A percentile compares a stretch with the other conserved stretches of the same genome.
These are phyloP conservation scores for Copidosoma aretas DNA, from an alignment of 2,888 invertebrate genomes.

Conservation along the genomic window DNA sequence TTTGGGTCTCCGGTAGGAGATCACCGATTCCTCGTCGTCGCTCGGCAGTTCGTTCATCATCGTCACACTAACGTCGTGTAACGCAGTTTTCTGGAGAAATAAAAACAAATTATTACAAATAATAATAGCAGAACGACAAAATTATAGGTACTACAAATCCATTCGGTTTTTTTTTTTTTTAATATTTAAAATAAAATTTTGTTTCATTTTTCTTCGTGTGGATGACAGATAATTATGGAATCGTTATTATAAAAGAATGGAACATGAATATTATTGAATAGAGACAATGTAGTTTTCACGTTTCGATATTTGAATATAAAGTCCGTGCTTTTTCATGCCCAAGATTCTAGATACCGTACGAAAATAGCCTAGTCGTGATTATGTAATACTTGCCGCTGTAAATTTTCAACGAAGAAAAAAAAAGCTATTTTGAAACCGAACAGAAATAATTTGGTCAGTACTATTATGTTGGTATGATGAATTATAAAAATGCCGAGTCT, in stretches of 20 bases:
- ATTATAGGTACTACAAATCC: too few species aligned
- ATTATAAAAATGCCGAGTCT: background rate
- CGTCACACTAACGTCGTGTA: conserved; percentile 31
- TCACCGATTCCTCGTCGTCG: conserved; percentile 58
- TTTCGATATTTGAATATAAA: background rate
- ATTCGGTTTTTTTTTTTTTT: too few species aligned
- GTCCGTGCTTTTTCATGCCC: background rate
- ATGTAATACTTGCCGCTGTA: background rate
- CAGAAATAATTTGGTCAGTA: background rate
- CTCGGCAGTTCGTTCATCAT: conserved; percentile 48
- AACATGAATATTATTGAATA: too few species aligned
- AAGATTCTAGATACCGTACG: background rate
- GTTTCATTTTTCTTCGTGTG: too few species aligned
- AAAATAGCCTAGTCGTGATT: background rate
- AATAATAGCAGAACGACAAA: too few species aligned
- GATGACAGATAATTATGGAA: too few species aligned
- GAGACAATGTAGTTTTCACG: too few species aligned
- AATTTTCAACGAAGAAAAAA: conserved; percentile 1
- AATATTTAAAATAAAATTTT: too few species aligned
- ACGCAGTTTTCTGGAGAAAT: too few species aligned
- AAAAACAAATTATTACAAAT: too few species aligned
- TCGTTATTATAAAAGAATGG: too few species aligned
- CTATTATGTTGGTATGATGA: background rate
- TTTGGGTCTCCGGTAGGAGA: conserved; percentile 50
- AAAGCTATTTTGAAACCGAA: too few species aligned